These are phyloP conservation scores for Tinea semifulvella DNA, from an alignment of 2,888 invertebrate species.

Conservation along the genomic window DNA sequence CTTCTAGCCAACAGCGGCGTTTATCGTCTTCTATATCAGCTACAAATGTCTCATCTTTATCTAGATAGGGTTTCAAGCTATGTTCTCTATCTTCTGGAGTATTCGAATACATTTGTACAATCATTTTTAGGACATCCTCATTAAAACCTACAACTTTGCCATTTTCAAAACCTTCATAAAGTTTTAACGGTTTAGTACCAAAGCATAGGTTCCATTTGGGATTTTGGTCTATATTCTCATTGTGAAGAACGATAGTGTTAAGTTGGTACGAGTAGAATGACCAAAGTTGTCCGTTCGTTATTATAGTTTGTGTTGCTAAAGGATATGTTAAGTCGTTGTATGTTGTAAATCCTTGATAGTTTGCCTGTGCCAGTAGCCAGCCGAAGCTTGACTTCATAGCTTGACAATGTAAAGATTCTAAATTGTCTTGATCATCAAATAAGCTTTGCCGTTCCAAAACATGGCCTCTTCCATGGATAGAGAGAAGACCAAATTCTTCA, in stretches of 20 bases:
- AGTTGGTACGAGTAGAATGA: conserved; percentile 91
- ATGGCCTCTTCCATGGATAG: conserved; percentile 75
- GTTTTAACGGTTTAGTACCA: conserved; percentile 73
- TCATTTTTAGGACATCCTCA: conserved; percentile 75
- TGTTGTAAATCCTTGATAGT: conserved; percentile 88
- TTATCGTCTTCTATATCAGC: conserved; percentile 77
- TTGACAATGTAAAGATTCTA: conserved; percentile 75
- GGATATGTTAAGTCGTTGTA: conserved; percentile 93
- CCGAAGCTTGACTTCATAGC: conserved; percentile 83
- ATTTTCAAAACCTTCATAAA: conserved; percentile 79
- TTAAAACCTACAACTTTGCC: conserved; percentile 81
- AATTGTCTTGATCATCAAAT: conserved; percentile 62
- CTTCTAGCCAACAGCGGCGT: conserved; percentile 75
- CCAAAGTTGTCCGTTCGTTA: conserved; percentile 89
- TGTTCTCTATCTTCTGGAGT: conserved; percentile 68
- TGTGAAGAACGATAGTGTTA: conserved; percentile 80
- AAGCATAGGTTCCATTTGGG: conserved; percentile 82
- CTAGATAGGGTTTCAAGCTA: conserved; percentile 79
- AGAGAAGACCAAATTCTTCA: conserved; percentile 80
- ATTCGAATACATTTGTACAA: conserved; percentile 81
- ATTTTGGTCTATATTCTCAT: conserved; percentile 70
- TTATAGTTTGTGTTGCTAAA: conserved; percentile 84
- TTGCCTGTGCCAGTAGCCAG: conserved; percentile 82
- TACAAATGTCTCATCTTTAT: conserved; percentile 58
- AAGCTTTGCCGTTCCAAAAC: conserved; percentile 51